Evolutionary conservation across 2,113 vertebrate genomes (phyloP), one percentile per base, ranked within the genome.

Genomic region (Stegastes partitus): DNA sequence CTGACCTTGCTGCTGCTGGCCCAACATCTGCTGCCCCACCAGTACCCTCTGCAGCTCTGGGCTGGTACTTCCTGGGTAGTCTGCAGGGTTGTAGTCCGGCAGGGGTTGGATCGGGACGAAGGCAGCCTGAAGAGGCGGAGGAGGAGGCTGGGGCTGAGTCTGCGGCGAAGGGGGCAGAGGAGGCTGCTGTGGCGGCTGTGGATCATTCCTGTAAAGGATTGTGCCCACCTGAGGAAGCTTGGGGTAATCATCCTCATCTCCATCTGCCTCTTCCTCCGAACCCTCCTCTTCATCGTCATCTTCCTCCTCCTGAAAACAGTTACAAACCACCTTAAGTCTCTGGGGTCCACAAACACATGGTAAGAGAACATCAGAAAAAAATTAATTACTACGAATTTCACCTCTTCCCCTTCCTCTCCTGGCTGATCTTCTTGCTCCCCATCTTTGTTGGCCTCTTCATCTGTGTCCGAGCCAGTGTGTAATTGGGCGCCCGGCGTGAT

Each of bases 31-130:
- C 93, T 97, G 97, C 86, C 97, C 96, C 92, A 96, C 95, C 94
- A 97, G 94, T 92, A 96, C 94, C 95, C 96, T 96, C 93, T 98
- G 96, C 89, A 98, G 95, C 93, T 99, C 97, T 77, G 97, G 95
- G 93, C 96, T 96, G 90, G 95, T 95, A 83, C 94, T 96, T 84
- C 96, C 95, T 61, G 94, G 95, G 93, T 96, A 98, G 92, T 97
- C 94, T 31, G 96, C 96, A 84, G 95, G 94, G 92, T 96, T 95
- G 94, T 97, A 98, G 93, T 97, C 96, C 74, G 97, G 92, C 90
- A 98, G 94, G 85, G 97, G 96, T 82, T 98, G 97, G 92, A 97
- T 96, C 39, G 98, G 96, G 88, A 96, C 94, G 84, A 97, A 98
- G 85, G 96, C 95, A 76, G 95, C 88, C 88, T 97, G 96, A 53